Evolutionary conservation across 1,140 invertebrate species (phyloP).

Genomic region (Doryteuthis pealeii): DNA sequence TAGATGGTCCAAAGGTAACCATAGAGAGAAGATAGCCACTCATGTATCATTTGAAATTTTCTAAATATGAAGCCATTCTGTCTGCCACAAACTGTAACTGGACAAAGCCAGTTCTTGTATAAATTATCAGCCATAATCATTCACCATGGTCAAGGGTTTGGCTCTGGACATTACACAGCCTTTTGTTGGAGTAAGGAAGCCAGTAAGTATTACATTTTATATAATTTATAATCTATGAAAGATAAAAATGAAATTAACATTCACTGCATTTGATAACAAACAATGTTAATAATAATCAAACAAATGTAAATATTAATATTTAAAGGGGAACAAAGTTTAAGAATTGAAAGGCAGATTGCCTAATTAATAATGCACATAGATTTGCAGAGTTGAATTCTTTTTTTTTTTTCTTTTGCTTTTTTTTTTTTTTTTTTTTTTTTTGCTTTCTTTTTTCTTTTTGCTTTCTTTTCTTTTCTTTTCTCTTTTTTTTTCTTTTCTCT

Average conservation of each 20-base stretch:
- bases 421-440: too few relatives aligned
- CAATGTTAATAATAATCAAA: background rate
- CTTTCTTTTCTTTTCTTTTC: too few relatives aligned
- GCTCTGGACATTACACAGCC: constrained; percentile 51
- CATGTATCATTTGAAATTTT: constrained; percentile 45
- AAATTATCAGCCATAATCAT: constrained; percentile 44
- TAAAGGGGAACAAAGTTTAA: too few relatives aligned
- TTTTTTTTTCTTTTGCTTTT: too few relatives aligned
- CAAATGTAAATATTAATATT: too few relatives aligned
- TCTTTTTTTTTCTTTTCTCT: too few relatives aligned
- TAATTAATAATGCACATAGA: too few relatives aligned
- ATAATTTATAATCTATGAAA: too few relatives aligned
- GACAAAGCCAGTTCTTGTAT: constrained; percentile 22
- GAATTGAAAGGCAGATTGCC: too few relatives aligned
- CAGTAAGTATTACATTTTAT: constrained; percentile 28
- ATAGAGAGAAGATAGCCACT: constrained; percentile 47
- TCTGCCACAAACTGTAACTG: background rate
- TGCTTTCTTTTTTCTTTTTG: too few relatives aligned
- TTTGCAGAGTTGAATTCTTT: too few relatives aligned
- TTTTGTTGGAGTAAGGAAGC: constrained; percentile 45
- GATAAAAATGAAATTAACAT: background rate
- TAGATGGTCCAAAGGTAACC: constrained; percentile 48
- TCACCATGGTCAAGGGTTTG: constrained; percentile 50
- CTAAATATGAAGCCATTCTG: constrained; percentile 45
- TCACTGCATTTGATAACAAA: background rate